These are phyloP conservation scores for Limnodromus scolopaceus DNA, from an alignment of 2,797 vertebrate genomes.

Conservation along the genomic window DNA sequence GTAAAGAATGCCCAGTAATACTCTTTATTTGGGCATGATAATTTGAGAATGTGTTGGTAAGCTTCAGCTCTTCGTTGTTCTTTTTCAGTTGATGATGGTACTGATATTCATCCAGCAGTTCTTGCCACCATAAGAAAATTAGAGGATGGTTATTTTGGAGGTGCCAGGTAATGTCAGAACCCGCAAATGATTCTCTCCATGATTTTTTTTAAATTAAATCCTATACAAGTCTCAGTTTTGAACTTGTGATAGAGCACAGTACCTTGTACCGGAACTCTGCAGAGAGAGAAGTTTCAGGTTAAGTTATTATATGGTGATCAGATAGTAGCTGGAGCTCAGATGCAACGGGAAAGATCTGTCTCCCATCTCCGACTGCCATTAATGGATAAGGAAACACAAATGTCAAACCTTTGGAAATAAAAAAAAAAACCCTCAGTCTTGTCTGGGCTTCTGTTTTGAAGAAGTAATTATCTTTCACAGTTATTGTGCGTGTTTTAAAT, in stretches of 20 bases:
- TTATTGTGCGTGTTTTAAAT: neutral
- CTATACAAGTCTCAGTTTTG: neutral
- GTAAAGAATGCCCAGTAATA: neutral
- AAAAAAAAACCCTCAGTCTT: neutral
- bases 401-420: neutral
- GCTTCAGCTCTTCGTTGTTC: constrained; percentile 26
- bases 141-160: constrained; percentile 96
- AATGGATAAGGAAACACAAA: neutral
- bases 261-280: neutral
- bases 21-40: neutral
- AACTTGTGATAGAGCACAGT: neutral
- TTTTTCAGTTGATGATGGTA: constrained; percentile 88
- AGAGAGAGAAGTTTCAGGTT: neutral
- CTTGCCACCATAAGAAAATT: constrained; percentile 92
- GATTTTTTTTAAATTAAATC: neutral
- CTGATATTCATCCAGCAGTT: constrained; percentile 91
- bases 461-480: neutral
- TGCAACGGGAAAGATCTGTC: neutral
- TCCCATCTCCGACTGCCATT: neutral
- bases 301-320: neutral
- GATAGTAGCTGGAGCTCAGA: neutral
- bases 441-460: neutral
- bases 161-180: constrained; percentile 86
- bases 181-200: neutral
- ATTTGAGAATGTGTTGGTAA: neutral